phyloP scores from a whole-genome alignment of 64 coral and sea anemone genomes.

The Trachythela sp. region DNA sequence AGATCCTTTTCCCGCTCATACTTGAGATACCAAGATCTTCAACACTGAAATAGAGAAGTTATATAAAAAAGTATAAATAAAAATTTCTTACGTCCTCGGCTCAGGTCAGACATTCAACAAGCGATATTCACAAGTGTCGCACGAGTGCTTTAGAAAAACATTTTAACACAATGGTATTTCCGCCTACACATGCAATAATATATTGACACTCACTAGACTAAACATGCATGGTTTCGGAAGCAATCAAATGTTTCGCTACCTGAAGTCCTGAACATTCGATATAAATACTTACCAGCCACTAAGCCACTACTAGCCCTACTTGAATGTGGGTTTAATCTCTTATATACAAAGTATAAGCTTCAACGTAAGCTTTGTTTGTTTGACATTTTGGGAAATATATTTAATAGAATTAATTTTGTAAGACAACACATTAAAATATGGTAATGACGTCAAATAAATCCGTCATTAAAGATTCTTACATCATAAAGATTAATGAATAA shows the following conservation, averaged over 20 bases:
- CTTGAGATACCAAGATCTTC: neutral
- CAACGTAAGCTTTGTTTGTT: neutral
- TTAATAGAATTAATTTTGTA: neutral
- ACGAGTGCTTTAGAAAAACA: neutral
- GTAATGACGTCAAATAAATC: neutral
- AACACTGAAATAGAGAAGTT: neutral
- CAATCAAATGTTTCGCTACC: neutral
- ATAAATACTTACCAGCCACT: too few relatives aligned
- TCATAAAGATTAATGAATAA: neutral
- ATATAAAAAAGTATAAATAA: neutral
- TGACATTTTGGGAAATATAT: neutral
- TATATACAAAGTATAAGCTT: neutral
- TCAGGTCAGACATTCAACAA: neutral
- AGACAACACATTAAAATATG: neutral
- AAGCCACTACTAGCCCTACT: too few relatives aligned
- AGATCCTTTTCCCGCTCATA: constrained; percentile 13
- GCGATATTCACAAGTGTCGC: neutral
- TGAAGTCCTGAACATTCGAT: too few relatives aligned
- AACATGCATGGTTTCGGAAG: neutral
- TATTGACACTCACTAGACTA: neutral
- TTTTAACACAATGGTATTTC: neutral
- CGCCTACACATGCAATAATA: neutral
- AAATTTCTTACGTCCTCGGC: neutral
- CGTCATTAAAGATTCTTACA: neutral
- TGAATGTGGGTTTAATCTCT: too few relatives aligned